Conservation (phyloP, 1,140 invertebrate species). For the Drosophila trapezifrons region DNA sequence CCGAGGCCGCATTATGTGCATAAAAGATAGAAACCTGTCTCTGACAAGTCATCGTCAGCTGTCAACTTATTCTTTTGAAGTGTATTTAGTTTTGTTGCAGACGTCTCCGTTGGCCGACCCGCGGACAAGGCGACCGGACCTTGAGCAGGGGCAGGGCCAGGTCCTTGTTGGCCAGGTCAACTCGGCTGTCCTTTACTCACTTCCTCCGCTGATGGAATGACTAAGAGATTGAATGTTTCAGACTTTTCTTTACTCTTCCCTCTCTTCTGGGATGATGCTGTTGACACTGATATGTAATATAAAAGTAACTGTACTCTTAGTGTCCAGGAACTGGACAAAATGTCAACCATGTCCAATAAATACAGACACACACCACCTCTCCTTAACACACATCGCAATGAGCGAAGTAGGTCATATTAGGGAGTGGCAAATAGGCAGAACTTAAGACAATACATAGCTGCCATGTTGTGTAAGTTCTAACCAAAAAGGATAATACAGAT, state of each 20-base stretch:
- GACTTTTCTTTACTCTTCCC: slow-evolving; percentile 37
- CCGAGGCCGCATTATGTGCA: slow-evolving; percentile 62
- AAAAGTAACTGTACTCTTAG: slow-evolving; percentile 74
- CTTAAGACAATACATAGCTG: slow-evolving; percentile 8
- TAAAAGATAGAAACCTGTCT: slow-evolving; percentile 83
- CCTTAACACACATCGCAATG: slow-evolving; percentile 14
- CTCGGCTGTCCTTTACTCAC: neutral
- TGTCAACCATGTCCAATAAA: slow-evolving; percentile 75
- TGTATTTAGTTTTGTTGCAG: slow-evolving; percentile 78
- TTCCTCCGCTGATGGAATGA: slow-evolving; percentile 48
- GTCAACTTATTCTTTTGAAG: slow-evolving; percentile 84
- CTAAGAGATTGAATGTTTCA: slow-evolving; percentile 76
- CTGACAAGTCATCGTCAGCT: slow-evolving; percentile 84
- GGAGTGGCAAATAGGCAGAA: neutral
- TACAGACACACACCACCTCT: slow-evolving; percentile 41
- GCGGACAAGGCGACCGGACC: neutral
- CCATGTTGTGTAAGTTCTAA: neutral
- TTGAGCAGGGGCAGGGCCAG: slow-evolving; percentile 12
- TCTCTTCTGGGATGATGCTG: slow-evolving; percentile 59
- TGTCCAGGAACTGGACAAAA: slow-evolving; percentile 69
- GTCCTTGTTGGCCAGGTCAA: slow-evolving; percentile 58
- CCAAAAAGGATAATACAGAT: neutral
- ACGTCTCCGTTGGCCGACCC: slow-evolving; percentile 35
- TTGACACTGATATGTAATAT: slow-evolving; percentile 82
- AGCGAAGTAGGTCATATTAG: slow-evolving; percentile 8